Evolutionary conservation across 2,113 vertebrate genomes (phyloP).

Genomic region (Aviceda subcristata): DNA sequence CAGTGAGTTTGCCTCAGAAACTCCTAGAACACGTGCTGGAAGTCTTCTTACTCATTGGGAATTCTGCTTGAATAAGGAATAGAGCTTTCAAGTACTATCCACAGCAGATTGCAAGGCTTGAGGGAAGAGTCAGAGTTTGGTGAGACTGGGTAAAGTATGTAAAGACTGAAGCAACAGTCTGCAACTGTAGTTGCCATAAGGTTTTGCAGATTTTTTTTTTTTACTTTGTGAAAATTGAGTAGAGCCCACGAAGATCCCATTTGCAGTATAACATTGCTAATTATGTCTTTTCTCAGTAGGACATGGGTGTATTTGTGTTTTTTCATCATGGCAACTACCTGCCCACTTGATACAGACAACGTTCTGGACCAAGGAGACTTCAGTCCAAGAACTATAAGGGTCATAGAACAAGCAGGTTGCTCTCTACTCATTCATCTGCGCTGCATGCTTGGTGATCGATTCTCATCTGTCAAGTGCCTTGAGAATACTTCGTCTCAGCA

Average conservation of each 20-base stretch:
- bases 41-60: background rate
- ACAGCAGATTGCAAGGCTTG: background rate
- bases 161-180: background rate
- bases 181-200: background rate
- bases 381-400: background rate
- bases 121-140: background rate
- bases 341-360: background rate
- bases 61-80: background rate
- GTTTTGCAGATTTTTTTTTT: background rate
- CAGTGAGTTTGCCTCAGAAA: background rate
- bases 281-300: background rate
- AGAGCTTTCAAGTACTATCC: background rate
- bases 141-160: background rate
- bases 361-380: background rate
- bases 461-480: background rate
- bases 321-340: background rate
- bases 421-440: fast-evolving
- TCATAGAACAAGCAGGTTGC: background rate
- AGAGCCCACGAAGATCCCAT: background rate
- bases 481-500: background rate
- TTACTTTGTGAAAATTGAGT: background rate
- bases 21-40: background rate
- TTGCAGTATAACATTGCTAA: background rate
- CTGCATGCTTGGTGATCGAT: background rate
- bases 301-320: background rate